Conservation (phyloP, 2,797 vertebrate species). For the Sphaeramia orbicularis region DNA sequence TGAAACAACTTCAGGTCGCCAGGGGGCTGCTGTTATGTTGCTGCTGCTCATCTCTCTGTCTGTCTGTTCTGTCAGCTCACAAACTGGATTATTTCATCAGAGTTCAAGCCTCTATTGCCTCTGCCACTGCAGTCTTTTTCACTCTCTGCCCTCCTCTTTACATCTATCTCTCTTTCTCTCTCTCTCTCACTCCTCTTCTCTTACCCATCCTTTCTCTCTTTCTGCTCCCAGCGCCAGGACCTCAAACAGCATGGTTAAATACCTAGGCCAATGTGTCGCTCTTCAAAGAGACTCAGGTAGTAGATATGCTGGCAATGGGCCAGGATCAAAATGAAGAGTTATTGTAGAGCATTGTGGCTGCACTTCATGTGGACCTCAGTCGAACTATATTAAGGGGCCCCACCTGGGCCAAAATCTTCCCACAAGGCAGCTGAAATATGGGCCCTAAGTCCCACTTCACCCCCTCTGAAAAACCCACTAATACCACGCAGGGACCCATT, state of each 20-base stretch:
- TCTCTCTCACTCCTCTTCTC: conserved; percentile 38
- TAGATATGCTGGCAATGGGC: conserved; percentile 82
- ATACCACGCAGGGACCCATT: conserved; percentile 80
- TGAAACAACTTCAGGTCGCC: conserved; percentile 73
- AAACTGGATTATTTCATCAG: conserved; percentile 86
- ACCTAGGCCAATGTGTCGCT: conserved; percentile 86
- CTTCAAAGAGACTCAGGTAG: conserved; percentile 90
- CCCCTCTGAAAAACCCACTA: conserved; percentile 78
- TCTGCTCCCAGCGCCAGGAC: conserved; percentile 82
- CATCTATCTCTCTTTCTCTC: conserved; percentile 74
- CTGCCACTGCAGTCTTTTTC: conserved; percentile 80
- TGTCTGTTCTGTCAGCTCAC: conserved; percentile 78
- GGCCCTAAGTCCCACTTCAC: conserved; percentile 68
- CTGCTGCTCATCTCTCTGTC: conserved; percentile 70
- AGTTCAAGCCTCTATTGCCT: conserved; percentile 81
- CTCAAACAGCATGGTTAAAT: conserved; percentile 90
- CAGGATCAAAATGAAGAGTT: conserved; percentile 86
- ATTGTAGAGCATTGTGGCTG: conserved; percentile 79
- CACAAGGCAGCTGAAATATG: conserved; percentile 82
- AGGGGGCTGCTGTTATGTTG: conserved; percentile 60
- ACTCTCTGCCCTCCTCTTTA: conserved; percentile 76
- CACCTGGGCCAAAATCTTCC: conserved; percentile 77
- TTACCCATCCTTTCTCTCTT: conserved; percentile 54
- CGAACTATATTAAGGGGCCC: conserved; percentile 78
- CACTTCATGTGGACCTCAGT: conserved; percentile 78